Evolutionary conservation across 2,888 invertebrate species (phyloP).

Genomic region (Drosophila infuscata): DNA sequence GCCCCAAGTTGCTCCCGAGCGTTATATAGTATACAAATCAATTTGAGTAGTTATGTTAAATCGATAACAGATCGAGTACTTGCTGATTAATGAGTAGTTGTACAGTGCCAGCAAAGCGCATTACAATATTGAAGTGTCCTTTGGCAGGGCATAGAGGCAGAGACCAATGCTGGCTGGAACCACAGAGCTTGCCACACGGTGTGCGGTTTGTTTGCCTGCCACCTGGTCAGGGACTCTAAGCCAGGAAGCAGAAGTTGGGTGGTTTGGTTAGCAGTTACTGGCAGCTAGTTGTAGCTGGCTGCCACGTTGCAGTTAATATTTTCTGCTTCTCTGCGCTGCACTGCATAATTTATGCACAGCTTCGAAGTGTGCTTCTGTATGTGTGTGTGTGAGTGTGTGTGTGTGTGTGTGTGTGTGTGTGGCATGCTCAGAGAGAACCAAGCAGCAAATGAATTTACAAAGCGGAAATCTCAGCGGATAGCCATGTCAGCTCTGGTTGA

Average conservation of each 20-base stretch:
- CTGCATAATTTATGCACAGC: slow-evolving; percentile 76
- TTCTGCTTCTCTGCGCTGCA: slow-evolving; percentile 72
- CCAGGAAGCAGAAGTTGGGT: not conserved
- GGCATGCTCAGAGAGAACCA: slow-evolving; percentile 50
- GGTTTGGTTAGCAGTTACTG: slow-evolving; percentile 8
- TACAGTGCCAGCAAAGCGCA: slow-evolving; percentile 6
- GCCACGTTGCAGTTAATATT: slow-evolving; percentile 74
- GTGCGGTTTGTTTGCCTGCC: slow-evolving; percentile 76
- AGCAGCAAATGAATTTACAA: slow-evolving; percentile 63
- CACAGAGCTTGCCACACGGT: slow-evolving; percentile 53
- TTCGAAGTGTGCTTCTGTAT: slow-evolving; percentile 20
- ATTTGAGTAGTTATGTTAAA: not conserved
- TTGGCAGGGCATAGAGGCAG: slow-evolving; percentile 8
- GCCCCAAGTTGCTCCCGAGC: not conserved
- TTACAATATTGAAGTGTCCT: slow-evolving; percentile 14
- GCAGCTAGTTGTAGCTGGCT: slow-evolving; percentile 27
- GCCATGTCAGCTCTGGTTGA: slow-evolving; percentile 63
- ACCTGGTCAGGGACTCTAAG: slow-evolving; percentile 51
- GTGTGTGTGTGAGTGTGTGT: slow-evolving; percentile 47
- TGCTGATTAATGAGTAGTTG: not conserved
- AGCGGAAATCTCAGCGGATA: slow-evolving; percentile 65
- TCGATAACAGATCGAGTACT: not conserved
- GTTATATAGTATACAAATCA: not conserved
- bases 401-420: slow-evolving; percentile 37
- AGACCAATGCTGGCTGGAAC: slow-evolving; percentile 26